Evolutionary conservation across 2,113 vertebrate genomes (phyloP).

Genomic region (Psittacula cyanocephala): DNA sequence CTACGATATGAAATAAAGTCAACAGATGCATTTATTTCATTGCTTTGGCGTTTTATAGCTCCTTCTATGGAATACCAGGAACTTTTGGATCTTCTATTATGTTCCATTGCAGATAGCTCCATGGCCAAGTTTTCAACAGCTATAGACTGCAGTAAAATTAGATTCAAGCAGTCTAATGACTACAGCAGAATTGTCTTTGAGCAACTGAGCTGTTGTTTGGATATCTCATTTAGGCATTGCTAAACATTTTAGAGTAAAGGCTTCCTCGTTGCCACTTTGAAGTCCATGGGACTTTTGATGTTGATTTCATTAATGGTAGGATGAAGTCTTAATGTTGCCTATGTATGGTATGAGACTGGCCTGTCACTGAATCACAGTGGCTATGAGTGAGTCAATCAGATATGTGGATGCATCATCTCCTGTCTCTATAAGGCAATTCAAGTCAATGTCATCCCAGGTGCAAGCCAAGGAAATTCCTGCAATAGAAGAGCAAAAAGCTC

Average conservation of each 20-base stretch:
- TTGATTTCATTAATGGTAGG: neutral
- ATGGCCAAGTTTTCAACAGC: neutral
- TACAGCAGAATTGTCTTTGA: neutral
- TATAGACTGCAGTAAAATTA: neutral
- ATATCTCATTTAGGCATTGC: neutral
- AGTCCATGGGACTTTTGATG: neutral
- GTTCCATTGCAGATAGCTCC: neutral
- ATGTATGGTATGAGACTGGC: neutral
- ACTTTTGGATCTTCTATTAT: neutral
- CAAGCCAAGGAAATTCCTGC: neutral
- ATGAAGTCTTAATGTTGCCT: neutral
- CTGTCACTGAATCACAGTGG: neutral
- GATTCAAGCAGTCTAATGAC: neutral
- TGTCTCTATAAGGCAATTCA: neutral
- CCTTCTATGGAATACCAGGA: neutral
- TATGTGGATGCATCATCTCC: neutral
- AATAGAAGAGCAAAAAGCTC: neutral
- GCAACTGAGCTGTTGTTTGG: neutral
- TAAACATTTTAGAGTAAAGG: neutral
- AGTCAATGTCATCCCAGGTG: neutral
- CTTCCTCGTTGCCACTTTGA: slow-evolving; percentile 13
- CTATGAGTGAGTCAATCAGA: neutral
- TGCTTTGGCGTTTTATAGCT: neutral
- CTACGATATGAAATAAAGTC: neutral
- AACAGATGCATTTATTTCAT: neutral